Evolutionary conservation across 2,888 invertebrate species (phyloP), one percentile per base, ranked within the genome.

Genomic region (Nezara viridula): DNA sequence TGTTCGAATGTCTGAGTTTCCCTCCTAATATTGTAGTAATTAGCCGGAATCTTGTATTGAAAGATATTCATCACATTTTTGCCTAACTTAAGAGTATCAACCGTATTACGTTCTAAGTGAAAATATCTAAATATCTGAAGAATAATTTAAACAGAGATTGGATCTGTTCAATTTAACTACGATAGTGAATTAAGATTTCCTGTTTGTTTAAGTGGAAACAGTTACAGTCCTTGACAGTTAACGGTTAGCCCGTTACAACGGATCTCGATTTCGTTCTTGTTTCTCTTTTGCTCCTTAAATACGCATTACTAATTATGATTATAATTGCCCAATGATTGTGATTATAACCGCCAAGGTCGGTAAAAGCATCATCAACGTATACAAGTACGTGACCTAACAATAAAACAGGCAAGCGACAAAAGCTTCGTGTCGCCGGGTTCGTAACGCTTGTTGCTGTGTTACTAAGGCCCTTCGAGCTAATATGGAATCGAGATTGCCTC

Each of bases 191-290:
- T 32, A 73, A 73, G 66, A 10, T 7, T 73, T 73, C 32, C 32
- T 66, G 66, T 73, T 81, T 81, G 44, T 81, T 81, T 47, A 47
- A 81, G n/a, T 81, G 81, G 44, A 47, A 81, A 81, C 81, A 44
- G 44, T 47, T 47, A 81, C 24, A 81, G n/a, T n/a, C 81, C 81
- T 40, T 81, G 81, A 81, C n/a, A 44, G 81, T 47, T 81, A n/a
- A 47, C 44, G 81, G 81, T 44, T 40, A n/a, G 81, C 44, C 81
- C 81, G 81, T 81, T 81, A 47, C 44, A 81, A 81, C 40, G 44
- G 81, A 44, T 40, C 37, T 44, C 37, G 24, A 40, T 81, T 81
- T 81, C 44, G 44, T 44, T 81, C 44, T 81, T 2, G n/a, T 10
- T 47, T 81, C 44, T 14, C 44, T 47, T 77, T 40, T 24, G 21